Evolutionary conservation across 2,113 vertebrate species (phyloP).

Genomic region (Nycticebus coucang): DNA sequence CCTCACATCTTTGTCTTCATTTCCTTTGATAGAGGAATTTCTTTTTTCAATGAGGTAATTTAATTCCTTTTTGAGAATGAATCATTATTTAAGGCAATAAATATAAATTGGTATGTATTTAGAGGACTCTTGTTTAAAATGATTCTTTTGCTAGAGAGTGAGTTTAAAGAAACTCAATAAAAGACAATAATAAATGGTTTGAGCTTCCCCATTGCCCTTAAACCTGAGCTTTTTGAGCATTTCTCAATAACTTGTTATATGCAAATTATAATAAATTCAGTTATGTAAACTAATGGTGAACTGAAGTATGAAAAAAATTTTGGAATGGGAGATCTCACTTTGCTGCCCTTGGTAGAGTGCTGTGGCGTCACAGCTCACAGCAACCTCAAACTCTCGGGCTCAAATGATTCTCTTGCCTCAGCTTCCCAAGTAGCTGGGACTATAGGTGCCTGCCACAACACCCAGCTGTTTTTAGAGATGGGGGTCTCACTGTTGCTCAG

Average conservation of each 20-base stretch:
- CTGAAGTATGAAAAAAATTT: neutral
- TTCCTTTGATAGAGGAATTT: conserved; percentile 16
- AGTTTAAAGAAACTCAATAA: conserved; percentile 2
- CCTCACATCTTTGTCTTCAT: conserved; percentile 48
- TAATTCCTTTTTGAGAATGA: conserved; percentile 32
- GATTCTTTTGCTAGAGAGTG: conserved; percentile 29
- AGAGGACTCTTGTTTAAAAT: conserved; percentile 38
- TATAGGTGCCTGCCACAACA: no score
- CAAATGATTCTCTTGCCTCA: no score
- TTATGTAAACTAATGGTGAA: conserved; percentile 18
- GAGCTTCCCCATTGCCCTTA: neutral
- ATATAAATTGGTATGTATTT: neutral
- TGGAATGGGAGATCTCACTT: no score
- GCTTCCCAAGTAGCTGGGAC: no score
- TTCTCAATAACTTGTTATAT: conserved; percentile 3
- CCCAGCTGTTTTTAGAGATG: no score
- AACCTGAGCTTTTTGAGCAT: neutral
- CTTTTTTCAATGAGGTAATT: conserved; percentile 7
- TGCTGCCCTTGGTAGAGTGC: no score
- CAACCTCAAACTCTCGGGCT: no score
- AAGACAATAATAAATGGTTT: neutral
- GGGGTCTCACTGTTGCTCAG: no score
- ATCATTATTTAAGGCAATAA: conserved; percentile 29
- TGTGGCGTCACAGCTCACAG: no score
- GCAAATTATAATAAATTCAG: neutral